Conservation (phyloP, 2,888 invertebrate species). For the Rhogogaster chlorosoma region DNA sequence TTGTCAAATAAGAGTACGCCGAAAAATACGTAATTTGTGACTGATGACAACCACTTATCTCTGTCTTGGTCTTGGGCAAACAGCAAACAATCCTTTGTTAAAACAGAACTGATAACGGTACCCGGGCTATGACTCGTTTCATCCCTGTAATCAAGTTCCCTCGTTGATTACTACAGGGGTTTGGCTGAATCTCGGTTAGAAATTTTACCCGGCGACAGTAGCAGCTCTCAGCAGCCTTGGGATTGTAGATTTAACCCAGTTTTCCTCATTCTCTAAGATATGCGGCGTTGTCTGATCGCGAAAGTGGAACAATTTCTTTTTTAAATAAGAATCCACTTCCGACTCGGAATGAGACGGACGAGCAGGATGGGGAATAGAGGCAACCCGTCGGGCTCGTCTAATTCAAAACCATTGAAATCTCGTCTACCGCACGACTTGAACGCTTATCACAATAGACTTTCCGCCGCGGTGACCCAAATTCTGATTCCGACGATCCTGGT, state of each 20-base stretch:
- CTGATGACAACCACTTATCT: neutral
- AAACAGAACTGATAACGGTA: slow-evolving; percentile 32
- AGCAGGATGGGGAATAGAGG: neutral
- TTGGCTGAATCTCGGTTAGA: slow-evolving; percentile 6
- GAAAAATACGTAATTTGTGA: neutral
- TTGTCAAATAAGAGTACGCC: neutral
- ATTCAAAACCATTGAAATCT: slow-evolving; percentile 42
- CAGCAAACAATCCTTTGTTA: slow-evolving; percentile 28
- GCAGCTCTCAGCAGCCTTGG: no score
- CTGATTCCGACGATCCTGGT: slow-evolving; percentile 8
- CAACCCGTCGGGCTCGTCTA: slow-evolving; percentile 17
- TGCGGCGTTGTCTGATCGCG: neutral
- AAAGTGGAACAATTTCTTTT: slow-evolving; percentile 42
- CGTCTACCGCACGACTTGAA: slow-evolving; percentile 15
- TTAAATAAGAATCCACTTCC: slow-evolving; percentile 16
- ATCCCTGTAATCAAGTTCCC: slow-evolving; percentile 39
- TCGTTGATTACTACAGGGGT: slow-evolving; percentile 27
- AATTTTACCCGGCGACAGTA: slow-evolving; percentile 4
- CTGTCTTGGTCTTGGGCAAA: slow-evolving; percentile 2
- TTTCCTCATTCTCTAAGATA: slow-evolving; percentile 8
- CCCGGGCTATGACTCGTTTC: slow-evolving; percentile 31
- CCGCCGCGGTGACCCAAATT: slow-evolving; percentile 36
- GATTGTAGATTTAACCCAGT: slow-evolving; percentile 40
- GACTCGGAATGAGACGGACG: slow-evolving; percentile 12
- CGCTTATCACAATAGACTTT: slow-evolving; percentile 40